Base-by-base conservation (phyloP, 2,797 vertebrate genomes). In the Morelia viridis region DNA sequence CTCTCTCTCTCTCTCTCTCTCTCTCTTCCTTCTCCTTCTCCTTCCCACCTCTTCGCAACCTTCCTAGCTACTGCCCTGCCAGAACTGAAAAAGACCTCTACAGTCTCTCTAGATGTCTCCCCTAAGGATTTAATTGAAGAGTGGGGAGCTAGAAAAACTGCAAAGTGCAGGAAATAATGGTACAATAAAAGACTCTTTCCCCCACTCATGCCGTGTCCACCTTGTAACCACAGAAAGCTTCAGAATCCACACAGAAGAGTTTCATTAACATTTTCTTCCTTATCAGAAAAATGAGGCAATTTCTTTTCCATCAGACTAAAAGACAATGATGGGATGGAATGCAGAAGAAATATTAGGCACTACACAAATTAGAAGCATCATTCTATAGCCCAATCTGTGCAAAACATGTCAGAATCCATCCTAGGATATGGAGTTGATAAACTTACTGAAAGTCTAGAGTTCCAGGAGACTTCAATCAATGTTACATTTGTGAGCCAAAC, bases 351-450 rank as follows among this genome's bases (percentile, higher is more conserved):
- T 46, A 19, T 46, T 46, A 80, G 41, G 9, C 24, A 80, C 2
- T 11, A 19, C 35, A 80, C 35, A 41, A 94, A 96, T 94, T 92
- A 93, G 84, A 94, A 95, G 89, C 76, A 84, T 15, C 93, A 94
- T 92, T 83, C n/a, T 91, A 35, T 83, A 96, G 90, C 91, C 86
- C 83, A 61, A 87, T 94, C 91, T 92, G 71, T 88, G 76, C 93
- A 88, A 88, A 62, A 95, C 84, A 56, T 57, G 71, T 10, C 24
- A 13, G 56, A 84, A 84, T 64, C 50, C 24, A 7, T 57, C 60
- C 62, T 6, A 91, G 50, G 24, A 2, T 68, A 28, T 22, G 5
- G 85, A 58, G 10, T 17, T 80, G 28, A 19, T 35, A 61, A 56
- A 64, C 22, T 15, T 28, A 46, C 35, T 53, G 11, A 65, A 68